Conservation (phyloP, 2,797 vertebrate genomes). For the Anomalospiza imberbis region DNA sequence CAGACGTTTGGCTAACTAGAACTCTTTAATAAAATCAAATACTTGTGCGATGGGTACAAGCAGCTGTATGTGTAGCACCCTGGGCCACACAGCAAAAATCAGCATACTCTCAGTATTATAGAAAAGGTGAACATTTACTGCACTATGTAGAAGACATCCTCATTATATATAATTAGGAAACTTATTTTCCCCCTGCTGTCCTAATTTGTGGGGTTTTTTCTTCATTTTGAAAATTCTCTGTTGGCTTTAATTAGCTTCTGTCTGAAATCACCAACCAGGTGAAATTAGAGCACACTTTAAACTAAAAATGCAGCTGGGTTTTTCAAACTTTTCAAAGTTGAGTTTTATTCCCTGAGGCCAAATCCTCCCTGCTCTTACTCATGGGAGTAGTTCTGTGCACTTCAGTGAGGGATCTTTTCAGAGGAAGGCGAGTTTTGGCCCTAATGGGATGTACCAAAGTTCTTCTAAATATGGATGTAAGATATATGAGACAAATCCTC, state of each 20-base stretch:
- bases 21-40: neutral
- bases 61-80: neutral
- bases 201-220: constrained; percentile 5
- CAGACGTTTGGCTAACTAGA: neutral
- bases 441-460: neutral
- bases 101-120: neutral
- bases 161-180: constrained; percentile 29
- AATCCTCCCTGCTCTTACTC: constrained; percentile 4
- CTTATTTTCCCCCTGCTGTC: constrained; percentile 24
- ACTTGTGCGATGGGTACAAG: accelerated
- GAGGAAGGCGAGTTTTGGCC: neutral
- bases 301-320: neutral
- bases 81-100: neutral
- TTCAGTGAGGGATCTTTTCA: constrained; percentile 21
- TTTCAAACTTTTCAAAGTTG: neutral
- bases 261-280: constrained; percentile 32
- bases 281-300: constrained; percentile 46
- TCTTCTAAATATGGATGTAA: constrained; percentile 43
- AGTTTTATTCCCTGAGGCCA: constrained; percentile 38
- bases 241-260: constrained; percentile 41
- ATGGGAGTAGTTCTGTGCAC: neutral
- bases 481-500: neutral
- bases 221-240: neutral
- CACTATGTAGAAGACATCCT: neutral
- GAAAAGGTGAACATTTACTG: neutral